phyloP scores from a whole-genome alignment of 2,888 invertebrate species.

The Ephialtes manifestator region DNA sequence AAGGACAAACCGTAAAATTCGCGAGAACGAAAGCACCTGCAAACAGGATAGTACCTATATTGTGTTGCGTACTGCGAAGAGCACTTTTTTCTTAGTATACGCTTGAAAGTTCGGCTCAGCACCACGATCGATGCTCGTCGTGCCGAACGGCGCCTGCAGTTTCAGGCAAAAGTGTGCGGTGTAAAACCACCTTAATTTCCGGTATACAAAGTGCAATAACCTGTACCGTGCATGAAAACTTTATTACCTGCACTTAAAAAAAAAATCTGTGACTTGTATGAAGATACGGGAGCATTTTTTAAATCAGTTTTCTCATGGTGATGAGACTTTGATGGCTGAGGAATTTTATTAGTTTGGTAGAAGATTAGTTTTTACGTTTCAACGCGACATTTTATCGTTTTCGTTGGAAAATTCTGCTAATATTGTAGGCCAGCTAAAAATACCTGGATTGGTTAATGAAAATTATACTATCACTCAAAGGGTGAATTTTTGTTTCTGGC shows the following conservation, averaged over 20 bases:
- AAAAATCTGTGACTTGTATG: neutral
- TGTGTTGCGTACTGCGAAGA: neutral
- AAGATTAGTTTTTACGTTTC: neutral
- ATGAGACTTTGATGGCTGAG: neutral
- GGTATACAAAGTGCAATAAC: conserved; percentile 10
- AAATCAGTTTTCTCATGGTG: neutral
- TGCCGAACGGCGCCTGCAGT: neutral
- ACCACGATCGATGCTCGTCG: conserved; percentile 31
- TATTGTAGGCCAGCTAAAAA: too few relatives aligned
- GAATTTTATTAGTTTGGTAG: neutral
- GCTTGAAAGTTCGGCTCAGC: neutral
- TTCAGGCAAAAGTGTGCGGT: neutral
- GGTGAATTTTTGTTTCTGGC: too few relatives aligned
- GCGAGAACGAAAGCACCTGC: conserved; percentile 53
- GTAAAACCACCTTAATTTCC: conserved; percentile 16
- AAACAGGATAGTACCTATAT: conserved; percentile 21
- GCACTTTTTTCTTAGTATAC: conserved; percentile 10
- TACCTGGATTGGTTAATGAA: too few relatives aligned
- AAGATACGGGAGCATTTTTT: neutral
- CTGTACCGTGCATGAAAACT: neutral
- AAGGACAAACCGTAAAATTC: conserved; percentile 47
- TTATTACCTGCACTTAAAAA: neutral
- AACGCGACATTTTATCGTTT: too few relatives aligned
- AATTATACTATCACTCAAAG: too few relatives aligned
- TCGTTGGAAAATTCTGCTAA: too few relatives aligned